These are phyloP conservation scores for Anas capensis DNA, from an alignment of 2,797 vertebrate genomes.

Conservation along the genomic window DNA sequence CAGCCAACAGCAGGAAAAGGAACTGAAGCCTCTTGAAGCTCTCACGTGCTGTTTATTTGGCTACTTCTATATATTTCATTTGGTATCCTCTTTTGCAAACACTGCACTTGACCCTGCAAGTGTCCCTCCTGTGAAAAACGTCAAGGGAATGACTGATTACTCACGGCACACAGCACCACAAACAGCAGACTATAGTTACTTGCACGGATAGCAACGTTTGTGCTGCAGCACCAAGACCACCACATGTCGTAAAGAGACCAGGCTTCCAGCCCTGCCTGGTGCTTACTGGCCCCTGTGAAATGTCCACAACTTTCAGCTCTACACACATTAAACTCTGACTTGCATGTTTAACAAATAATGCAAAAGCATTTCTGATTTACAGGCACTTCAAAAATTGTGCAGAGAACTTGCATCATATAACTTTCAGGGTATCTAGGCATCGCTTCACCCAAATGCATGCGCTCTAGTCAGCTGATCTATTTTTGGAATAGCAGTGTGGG, in stretches of 20 bases:
- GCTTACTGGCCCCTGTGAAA: background rate
- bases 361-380: background rate
- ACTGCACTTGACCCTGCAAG: background rate
- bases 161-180: background rate
- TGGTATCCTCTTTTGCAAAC: background rate
- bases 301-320: background rate
- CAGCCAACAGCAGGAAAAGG: background rate
- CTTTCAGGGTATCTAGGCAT: background rate
- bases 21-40: background rate
- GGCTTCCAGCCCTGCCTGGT: background rate
- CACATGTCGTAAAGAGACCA: background rate
- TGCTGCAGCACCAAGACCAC: background rate
- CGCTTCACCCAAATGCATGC: background rate
- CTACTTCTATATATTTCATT: background rate
- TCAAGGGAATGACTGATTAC: background rate
- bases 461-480: background rate
- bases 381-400: background rate
- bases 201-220: background rate
- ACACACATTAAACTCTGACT: background rate
- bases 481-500: background rate
- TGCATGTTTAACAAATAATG: background rate
- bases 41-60: background rate
- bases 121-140: background rate
- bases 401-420: background rate
- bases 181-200: background rate